A percentile compares a stretch with the other conserved stretches of the same genome.
Conservation (phyloP, 2,797 vertebrate species). For the Pipistrellus pipistrellus region DNA sequence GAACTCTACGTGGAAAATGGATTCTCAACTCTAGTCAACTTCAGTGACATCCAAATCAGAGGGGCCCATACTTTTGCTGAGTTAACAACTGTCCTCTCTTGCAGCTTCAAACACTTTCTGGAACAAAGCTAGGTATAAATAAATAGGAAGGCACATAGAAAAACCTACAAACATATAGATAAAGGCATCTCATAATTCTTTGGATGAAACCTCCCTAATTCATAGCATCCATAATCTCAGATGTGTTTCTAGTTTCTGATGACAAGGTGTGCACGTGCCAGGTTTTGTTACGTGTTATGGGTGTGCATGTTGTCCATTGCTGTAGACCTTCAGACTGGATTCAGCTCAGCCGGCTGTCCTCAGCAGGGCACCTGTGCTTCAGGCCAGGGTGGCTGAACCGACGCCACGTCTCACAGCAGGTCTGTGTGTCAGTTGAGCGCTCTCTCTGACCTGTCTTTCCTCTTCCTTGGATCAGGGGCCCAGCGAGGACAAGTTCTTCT, state of each 20-base stretch:
- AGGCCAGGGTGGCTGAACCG: not conserved
- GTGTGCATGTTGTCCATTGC: not conserved
- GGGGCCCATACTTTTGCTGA: not conserved
- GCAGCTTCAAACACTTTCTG: not conserved
- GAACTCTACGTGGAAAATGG: not conserved
- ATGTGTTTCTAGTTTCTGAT: not conserved
- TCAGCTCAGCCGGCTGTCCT: not conserved
- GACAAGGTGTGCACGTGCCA: not conserved
- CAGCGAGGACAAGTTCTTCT: not conserved
- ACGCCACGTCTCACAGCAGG: not conserved
- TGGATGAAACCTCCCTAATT: not conserved
- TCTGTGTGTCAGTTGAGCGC: not conserved
- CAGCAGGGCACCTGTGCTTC: not conserved
- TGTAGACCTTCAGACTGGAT: not conserved
- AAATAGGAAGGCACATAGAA: conserved; percentile 10
- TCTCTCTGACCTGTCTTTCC: not conserved
- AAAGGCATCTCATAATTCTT: conserved; percentile 33
- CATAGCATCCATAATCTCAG: not conserved
- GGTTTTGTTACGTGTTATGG: not conserved
- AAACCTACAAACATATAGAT: not conserved
- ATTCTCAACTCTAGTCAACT: not conserved
- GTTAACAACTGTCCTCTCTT: not conserved
- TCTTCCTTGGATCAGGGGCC: not conserved
- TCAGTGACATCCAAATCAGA: conserved; percentile 47
- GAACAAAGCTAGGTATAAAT: conserved; percentile 4